phyloP scores from a whole-genome alignment of 2,888 invertebrate genomes.

The Heliconius sara region DNA sequence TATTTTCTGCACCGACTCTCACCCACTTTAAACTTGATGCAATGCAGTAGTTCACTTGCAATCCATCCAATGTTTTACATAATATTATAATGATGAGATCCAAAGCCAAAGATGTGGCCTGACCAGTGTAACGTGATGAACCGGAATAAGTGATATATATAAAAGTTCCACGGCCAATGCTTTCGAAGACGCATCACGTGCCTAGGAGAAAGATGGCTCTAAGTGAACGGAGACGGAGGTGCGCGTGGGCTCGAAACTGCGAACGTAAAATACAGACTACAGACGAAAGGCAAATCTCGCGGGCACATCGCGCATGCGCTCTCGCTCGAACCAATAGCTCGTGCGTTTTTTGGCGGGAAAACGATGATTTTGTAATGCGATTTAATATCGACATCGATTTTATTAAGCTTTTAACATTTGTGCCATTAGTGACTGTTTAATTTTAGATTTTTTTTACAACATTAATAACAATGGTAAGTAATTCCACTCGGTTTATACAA shows the following conservation, averaged over 20 bases:
- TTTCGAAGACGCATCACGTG: conserved; percentile 72
- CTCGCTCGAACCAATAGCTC: conserved; percentile 46
- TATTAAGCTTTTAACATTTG: background rate
- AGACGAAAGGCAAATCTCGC: conserved; percentile 69
- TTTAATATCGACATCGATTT: background rate
- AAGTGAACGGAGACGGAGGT: conserved; percentile 59
- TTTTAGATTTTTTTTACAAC: background rate
- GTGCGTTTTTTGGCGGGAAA: conserved; percentile 63
- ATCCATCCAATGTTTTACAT: background rate
- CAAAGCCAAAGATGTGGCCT: background rate
- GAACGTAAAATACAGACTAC: conserved; percentile 24
- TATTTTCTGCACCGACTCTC: conserved; percentile 33
- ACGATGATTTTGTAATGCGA: conserved; percentile 15
- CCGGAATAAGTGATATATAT: conserved; percentile 2
- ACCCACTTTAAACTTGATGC: conserved; percentile 38
- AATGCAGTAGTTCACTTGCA: conserved; percentile 37
- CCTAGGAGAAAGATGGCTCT: conserved; percentile 64
- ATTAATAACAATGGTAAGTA: conserved; percentile 23
- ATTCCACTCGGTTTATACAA: background rate
- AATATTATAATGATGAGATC: background rate
- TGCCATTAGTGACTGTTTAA: conserved; percentile 25
- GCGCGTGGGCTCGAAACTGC: conserved; percentile 51
- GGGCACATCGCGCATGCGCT: conserved; percentile 69
- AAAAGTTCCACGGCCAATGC: conserved; percentile 62
- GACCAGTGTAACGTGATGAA: background rate